Evolutionary conservation across 37 sponge, comb jelly and placozoan species (phyloP), one percentile per base, ranked within the genome.

Genomic region (Aphrocallistes beatrix): DNA sequence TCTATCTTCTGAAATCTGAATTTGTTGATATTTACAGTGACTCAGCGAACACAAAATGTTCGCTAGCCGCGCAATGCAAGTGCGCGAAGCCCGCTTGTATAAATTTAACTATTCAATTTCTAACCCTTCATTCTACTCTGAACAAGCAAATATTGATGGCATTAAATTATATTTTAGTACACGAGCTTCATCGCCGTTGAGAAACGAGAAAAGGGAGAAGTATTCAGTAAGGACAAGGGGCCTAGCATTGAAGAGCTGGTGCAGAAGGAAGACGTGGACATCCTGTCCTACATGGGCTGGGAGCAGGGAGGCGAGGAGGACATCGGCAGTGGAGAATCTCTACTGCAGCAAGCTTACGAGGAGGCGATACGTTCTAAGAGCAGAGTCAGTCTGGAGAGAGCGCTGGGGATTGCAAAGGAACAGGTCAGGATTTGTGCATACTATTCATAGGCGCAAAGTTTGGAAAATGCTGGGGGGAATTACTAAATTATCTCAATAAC

Each of bases 111-210:
- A n/a, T n/a, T n/a, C n/a, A n/a, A n/a, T n/a, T n/a, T n/a, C n/a
- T n/a, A n/a, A n/a, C n/a, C n/a, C n/a, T n/a, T n/a, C n/a, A n/a
- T n/a, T n/a, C n/a, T n/a, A n/a, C n/a, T n/a, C n/a, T n/a, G n/a
- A n/a, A n/a, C n/a, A n/a, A n/a, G n/a, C n/a, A n/a, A n/a, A n/a
- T n/a, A n/a, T n/a, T n/a, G n/a, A n/a, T n/a, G n/a, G n/a, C n/a
- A n/a, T n/a, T n/a, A 13, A 13, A 42, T 32, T 60, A 82, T 45
- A 16, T 69, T 84, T 60, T 60, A 60, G 89, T 97, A 93, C 87
- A 97, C 98, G 50, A 98, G 99, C 87, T 98, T 98, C 89, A 94
- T 98, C 0, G 99, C 99, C 36, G 93, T 98, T 49, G 99, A 98
- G 39, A 89, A 91, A 86, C 88, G 99, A 85, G 93, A 89, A 28